phyloP scores from a whole-genome alignment of 1,140 invertebrate species.

The Centruroides sculpturatus region DNA sequence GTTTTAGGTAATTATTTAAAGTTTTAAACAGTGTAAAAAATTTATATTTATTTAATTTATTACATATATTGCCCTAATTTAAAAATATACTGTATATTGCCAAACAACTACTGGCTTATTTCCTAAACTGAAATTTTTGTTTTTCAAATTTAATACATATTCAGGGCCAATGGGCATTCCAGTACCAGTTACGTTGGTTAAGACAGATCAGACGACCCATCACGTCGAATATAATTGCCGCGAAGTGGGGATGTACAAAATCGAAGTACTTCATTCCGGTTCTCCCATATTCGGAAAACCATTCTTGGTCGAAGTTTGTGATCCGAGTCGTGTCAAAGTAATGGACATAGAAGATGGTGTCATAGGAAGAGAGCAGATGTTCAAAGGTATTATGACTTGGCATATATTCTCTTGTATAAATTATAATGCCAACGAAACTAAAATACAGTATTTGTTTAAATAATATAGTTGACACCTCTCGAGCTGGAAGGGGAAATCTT shows the following conservation, averaged over 20 bases:
- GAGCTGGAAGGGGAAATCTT: constrained; percentile 65
- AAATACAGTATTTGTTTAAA: background rate
- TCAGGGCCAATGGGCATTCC: constrained; percentile 42
- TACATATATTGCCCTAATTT: no score
- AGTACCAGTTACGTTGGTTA: constrained; percentile 29
- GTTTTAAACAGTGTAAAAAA: background rate
- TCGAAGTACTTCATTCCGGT: constrained; percentile 38
- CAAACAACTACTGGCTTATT: no score
- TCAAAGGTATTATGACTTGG: constrained; percentile 40
- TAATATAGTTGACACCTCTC: constrained; percentile 42
- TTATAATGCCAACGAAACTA: background rate
- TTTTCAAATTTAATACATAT: constrained; percentile 1
- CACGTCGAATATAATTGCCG: constrained; percentile 27
- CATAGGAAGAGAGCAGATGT: constrained; percentile 64
- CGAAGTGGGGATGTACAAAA: constrained; percentile 44
- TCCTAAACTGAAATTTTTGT: no score
- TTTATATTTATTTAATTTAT: no score
- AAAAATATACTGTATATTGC: no score
- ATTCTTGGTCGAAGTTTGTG: constrained; percentile 63
- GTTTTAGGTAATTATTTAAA: constrained; percentile 28
- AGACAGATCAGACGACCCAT: constrained; percentile 14
- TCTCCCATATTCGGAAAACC: constrained; percentile 42
- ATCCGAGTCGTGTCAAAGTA: constrained; percentile 63
- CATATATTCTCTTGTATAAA: background rate
- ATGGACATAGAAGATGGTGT: constrained; percentile 60